Percentiles rank a stretch among this genome's conserved stretches.
Evolutionary conservation across 2,888 invertebrate species (phyloP).

Genomic region (Luffia ferchaultella): DNA sequence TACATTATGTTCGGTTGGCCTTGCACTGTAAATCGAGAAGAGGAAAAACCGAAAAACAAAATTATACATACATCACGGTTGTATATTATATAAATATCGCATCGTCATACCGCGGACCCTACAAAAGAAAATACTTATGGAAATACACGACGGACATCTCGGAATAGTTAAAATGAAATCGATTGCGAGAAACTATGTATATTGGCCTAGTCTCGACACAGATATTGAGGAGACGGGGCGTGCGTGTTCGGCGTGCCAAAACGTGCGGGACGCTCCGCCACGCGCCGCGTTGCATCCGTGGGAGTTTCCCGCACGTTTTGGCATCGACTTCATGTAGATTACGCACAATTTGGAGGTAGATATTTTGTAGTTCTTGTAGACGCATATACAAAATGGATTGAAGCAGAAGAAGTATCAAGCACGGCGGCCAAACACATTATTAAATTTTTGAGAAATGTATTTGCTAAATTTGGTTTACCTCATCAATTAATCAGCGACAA

Average conservation of each 20-base stretch:
- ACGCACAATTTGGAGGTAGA: slow-evolving; percentile 12
- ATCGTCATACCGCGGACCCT: background rate
- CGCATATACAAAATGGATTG: slow-evolving; percentile 18
- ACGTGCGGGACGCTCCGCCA: slow-evolving; percentile 9
- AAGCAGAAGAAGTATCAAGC: slow-evolving; percentile 11
- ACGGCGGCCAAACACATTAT: slow-evolving; percentile 9
- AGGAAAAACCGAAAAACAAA: background rate
- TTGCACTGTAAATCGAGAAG: background rate
- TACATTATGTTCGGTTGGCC: slow-evolving; percentile 14
- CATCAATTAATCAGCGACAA: slow-evolving; percentile 15
- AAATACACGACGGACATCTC: background rate
- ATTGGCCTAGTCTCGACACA: background rate
- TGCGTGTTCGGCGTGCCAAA: slow-evolving; percentile 9
- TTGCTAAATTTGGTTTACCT: slow-evolving; percentile 13
- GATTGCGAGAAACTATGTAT: background rate
- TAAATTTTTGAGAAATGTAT: slow-evolving; percentile 7
- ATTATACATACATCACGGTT: background rate
- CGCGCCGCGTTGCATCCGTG: slow-evolving; percentile 15
- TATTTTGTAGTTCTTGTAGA: slow-evolving; percentile 17
- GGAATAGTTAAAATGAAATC: background rate
- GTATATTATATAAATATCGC: background rate
- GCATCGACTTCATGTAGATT: slow-evolving; percentile 10
- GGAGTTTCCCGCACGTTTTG: slow-evolving; percentile 13
- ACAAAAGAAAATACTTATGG: background rate
- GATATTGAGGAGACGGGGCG: background rate